These are phyloP conservation scores for Macaca fascicularis DNA, from an alignment of 2,113 vertebrate genomes.

Conservation along the genomic window DNA sequence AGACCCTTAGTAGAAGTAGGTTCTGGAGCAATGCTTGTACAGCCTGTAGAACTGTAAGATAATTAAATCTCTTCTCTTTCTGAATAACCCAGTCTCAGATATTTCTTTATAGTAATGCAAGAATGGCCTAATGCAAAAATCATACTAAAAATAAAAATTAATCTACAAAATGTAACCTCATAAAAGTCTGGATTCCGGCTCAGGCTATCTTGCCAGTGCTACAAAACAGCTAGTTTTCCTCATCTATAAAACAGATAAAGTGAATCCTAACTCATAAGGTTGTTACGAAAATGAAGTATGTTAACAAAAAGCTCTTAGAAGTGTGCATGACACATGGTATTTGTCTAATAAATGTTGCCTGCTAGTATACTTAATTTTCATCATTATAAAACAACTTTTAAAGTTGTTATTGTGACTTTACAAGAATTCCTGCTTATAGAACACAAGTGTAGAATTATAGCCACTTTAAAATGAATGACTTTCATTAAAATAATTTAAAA, in stretches of 20 bases:
- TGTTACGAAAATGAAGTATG: neutral
- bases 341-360: neutral
- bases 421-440: neutral
- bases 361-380: neutral
- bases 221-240: neutral
- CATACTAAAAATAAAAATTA: neutral
- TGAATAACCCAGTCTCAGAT: too few species aligned
- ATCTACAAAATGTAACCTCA: neutral
- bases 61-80: too few species aligned
- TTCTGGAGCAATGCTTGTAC: too few species aligned
- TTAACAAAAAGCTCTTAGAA: neutral
- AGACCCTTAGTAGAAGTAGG: too few species aligned
- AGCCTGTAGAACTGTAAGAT: too few species aligned
- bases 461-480: neutral
- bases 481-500: slow-evolving; percentile 15
- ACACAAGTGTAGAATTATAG: neutral
- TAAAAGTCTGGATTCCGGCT: neutral
- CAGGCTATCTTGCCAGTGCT: neutral
- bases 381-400: slow-evolving; percentile 15
- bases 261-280: neutral
- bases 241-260: neutral
- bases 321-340: neutral
- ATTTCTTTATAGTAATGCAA: too few species aligned
- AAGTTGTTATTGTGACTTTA: neutral
- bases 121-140: too few species aligned